These are phyloP conservation scores for Drosophila merina DNA, from an alignment of 2,888 invertebrate genomes.

Conservation along the genomic window DNA sequence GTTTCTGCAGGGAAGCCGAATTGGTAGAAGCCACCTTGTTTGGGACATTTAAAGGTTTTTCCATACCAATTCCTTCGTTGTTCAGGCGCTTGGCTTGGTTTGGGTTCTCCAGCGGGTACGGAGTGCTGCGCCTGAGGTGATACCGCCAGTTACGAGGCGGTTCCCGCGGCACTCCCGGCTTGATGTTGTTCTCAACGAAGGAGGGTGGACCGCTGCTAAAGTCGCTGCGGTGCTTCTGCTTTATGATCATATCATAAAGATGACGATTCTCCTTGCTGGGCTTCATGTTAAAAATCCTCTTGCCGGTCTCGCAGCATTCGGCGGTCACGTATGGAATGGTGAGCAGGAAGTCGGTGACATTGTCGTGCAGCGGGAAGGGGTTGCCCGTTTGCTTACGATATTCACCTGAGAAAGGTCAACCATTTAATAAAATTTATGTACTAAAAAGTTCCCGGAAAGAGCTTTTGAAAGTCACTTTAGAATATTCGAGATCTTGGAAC, in stretches of 20 bases:
- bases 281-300: conserved; percentile 79
- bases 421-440: too few species aligned
- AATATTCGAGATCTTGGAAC: too few species aligned
- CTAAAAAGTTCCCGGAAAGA: too few species aligned
- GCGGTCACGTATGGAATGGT: conserved; percentile 80
- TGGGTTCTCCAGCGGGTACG: conserved; percentile 11
- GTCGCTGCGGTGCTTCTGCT: conserved; percentile 71
- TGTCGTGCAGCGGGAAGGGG: conserved; percentile 77
- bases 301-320: conserved; percentile 75
- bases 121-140: conserved; percentile 45
- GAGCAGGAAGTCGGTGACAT: conserved; percentile 81
- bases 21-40: conserved; percentile 1
- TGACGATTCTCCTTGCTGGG: conserved; percentile 80
- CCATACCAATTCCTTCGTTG: conserved; percentile 21
- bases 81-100: conserved; percentile 23
- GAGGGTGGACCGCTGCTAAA: conserved; percentile 23
- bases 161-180: conserved; percentile 7
- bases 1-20: conserved; percentile 42
- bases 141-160: conserved; percentile 64
- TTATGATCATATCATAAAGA: conserved; percentile 78
- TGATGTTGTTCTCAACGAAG: background rate
- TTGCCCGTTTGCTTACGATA: conserved; percentile 79
- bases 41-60: conserved; percentile 11
- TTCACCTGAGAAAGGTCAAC: conserved; percentile 66
- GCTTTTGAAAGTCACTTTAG: too few species aligned